Evolutionary conservation across 2,797 vertebrate genomes (phyloP), one percentile per base, ranked within the genome.

Genomic region (Lepilemur septentrionalis): DNA sequence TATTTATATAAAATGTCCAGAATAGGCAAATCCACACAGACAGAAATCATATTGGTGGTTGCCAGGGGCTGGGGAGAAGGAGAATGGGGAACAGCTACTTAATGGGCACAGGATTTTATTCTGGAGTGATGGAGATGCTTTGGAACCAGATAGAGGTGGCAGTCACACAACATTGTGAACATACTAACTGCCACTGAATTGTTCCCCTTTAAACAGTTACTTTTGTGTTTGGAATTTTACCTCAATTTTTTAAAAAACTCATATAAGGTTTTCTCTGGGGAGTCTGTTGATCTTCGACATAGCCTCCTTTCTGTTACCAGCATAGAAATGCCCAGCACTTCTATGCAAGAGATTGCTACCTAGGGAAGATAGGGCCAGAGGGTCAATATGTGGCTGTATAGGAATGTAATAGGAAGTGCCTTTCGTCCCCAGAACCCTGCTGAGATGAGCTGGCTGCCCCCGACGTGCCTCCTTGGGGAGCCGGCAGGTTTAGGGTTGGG

Each of bases 381-480:
- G 15, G 17, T 15, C 2, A 4, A 4, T 22, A 10, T 4, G 1
- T 7, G 20, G 18, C 20, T 76, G 32, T 65, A n/a, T 32, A 1
- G 32, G 63, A n/a, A n/a, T 18, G n/a, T 65, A 35, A 9, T 18
- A 63, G 73, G 81, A 80, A 46, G 28, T 12, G 17, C 14, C 0
- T 30, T 70, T 35, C 10, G 50, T 43, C 55, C 38, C 38, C 30
- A 52, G 69, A 30, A 17, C 22, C 50, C 46, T 85, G 32, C 41
- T 46, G 32, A 50, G 65, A 43, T 65, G 28, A 84, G 52, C 88
- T 32, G 30, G 4, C 35, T 11, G 32, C 32, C 35, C 41, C 23
- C 30, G 4, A 8, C 12, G 20, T 23, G 8, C 18, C 35, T 43
- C n/a, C 14, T 18, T 0, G 2, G 32, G 46, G n/a, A 70, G 8